These are phyloP conservation scores for Ophioderma brevispina DNA, from an alignment of 35 echinoderm and acorn worm genomes.

Conservation along the genomic window DNA sequence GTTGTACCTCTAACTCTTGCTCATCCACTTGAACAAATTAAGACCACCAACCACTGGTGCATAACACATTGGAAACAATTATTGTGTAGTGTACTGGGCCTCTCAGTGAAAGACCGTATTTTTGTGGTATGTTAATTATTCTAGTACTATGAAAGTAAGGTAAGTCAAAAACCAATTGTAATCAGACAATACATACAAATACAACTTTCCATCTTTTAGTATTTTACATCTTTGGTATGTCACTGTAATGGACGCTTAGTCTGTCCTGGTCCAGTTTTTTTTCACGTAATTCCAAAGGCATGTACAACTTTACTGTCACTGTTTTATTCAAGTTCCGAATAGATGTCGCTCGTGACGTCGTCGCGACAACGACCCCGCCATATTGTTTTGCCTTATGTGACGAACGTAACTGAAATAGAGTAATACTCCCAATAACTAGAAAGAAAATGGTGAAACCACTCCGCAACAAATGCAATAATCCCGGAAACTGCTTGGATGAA, in stretches of 20 bases:
- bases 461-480: not conserved
- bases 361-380: not conserved
- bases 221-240: not conserved
- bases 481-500: not conserved
- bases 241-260: not conserved
- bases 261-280: not conserved
- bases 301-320: not conserved
- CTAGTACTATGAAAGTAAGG: too few relatives aligned
- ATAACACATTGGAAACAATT: too few relatives aligned
- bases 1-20: too few relatives aligned
- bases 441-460: not conserved
- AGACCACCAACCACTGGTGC: too few relatives aligned
- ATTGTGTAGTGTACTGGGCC: too few relatives aligned
- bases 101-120: too few relatives aligned
- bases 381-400: not conserved
- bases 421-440: not conserved
- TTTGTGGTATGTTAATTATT: too few relatives aligned
- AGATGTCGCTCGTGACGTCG: not conserved
- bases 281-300: not conserved
- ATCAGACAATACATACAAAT: not conserved
- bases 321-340: not conserved
- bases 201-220: not conserved
- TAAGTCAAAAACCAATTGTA: not conserved
- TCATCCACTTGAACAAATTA: too few relatives aligned
- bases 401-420: not conserved